Percentiles rank a stretch among this genome's conserved stretches.
Conservation (phyloP, 2,888 invertebrate species). For the Caenorhabditis drosophilae region DNA sequence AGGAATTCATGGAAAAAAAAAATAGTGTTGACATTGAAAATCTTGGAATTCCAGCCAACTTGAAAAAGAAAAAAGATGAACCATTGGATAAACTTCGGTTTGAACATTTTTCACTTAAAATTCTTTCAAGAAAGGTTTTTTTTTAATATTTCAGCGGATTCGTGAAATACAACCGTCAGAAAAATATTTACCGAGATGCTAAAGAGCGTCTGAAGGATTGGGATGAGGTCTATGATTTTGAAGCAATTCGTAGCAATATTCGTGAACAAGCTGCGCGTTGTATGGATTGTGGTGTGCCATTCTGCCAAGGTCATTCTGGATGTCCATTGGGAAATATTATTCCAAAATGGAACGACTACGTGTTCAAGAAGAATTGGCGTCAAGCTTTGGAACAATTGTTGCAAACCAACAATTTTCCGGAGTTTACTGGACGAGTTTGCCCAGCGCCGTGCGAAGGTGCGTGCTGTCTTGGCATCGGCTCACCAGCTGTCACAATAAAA, state of each 20-base stretch:
- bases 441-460: constrained; percentile 97
- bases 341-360: constrained; percentile 97
- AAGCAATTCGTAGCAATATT: constrained; percentile 82
- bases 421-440: constrained; percentile 77
- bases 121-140: too few relatives aligned
- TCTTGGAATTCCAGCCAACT: constrained; percentile 47
- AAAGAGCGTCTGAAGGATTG: constrained; percentile 88
- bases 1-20: constrained; percentile 18
- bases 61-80: constrained; percentile 57
- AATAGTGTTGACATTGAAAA: constrained; percentile 63
- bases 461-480: constrained; percentile 92
- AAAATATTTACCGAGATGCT: constrained; percentile 83
- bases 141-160: constrained; percentile 82
- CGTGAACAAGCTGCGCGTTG: constrained; percentile 87
- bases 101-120: too few relatives aligned
- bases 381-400: constrained; percentile 84
- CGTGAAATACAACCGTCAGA: constrained; percentile 91
- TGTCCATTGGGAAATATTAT: constrained; percentile 98
- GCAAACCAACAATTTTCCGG: constrained; percentile 97
- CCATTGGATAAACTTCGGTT: constrained; percentile 66
- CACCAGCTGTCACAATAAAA: constrained; percentile 96
- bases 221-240: constrained; percentile 84
- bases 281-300: constrained; percentile 99
- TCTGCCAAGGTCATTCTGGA: constrained; percentile 91
- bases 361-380: constrained; percentile 76